Conservation (phyloP, 2,888 invertebrate genomes). For the Charanyca ferruginea region DNA sequence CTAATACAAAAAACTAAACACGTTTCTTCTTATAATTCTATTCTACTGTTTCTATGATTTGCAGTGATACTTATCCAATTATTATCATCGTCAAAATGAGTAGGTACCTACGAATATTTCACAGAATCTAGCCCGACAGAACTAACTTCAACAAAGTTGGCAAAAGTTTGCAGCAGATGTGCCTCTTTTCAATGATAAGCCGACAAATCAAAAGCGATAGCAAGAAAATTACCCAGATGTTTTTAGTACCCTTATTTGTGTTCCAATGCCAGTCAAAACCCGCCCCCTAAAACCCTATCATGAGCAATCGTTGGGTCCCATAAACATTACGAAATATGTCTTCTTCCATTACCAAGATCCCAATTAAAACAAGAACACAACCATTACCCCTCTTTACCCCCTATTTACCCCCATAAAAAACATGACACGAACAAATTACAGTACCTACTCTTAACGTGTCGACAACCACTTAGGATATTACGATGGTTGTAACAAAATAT, state of each 20-base stretch:
- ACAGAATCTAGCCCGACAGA: background rate
- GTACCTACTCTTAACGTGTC: conserved; percentile 52
- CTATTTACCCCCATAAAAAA: conserved; percentile 53
- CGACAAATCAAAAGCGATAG: background rate
- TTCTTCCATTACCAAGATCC: conserved; percentile 15
- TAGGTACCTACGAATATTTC: background rate
- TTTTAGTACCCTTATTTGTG: background rate
- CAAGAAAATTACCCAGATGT: background rate
- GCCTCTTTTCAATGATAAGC: background rate
- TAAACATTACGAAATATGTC: conserved; percentile 46
- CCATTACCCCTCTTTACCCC: conserved; percentile 35
- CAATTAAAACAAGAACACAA: conserved; percentile 38
- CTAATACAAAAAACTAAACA: too few relatives aligned
- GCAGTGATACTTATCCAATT: background rate
- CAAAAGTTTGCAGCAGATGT: conserved; percentile 5
- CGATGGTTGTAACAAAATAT: conserved; percentile 46
- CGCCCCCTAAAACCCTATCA: too few relatives aligned
- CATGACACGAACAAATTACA: conserved; percentile 60
- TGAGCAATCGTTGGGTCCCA: too few relatives aligned
- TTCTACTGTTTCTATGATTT: too few relatives aligned
- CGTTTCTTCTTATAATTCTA: too few relatives aligned
- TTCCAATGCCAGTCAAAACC: too few relatives aligned
- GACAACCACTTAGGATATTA: conserved; percentile 55
- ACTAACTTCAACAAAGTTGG: background rate
- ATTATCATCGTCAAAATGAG: background rate